Percentiles rank a stretch among this genome's conserved stretches.
phyloP scores from a whole-genome alignment of 2,113 vertebrate species.

The Sinocyclocheilus rhinocerous region DNA sequence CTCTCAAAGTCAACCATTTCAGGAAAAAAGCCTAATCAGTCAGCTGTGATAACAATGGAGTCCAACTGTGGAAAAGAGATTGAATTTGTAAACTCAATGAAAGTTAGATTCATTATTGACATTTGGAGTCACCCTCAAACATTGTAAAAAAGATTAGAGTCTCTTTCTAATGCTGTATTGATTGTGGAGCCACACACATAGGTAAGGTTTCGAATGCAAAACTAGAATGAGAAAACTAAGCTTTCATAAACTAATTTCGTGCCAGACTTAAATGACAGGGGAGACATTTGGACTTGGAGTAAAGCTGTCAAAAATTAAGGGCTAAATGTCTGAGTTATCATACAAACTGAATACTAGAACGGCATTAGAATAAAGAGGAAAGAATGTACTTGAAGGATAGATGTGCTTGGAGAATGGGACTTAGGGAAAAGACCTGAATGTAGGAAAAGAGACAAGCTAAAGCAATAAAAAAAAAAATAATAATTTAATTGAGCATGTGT shows the following conservation, averaged over 20 bases:
- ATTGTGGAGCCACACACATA: not conserved
- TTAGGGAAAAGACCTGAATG: not conserved
- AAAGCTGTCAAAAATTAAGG: not conserved
- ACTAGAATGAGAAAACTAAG: not conserved
- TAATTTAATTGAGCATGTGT: too few relatives aligned
- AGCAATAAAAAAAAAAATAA: not conserved
- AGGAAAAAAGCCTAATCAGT: slow-evolving; percentile 32
- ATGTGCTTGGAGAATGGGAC: not conserved
- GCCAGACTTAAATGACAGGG: not conserved
- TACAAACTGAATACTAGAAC: not conserved
- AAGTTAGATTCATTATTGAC: slow-evolving; percentile 36
- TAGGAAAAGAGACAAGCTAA: not conserved
- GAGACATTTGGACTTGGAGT: not conserved
- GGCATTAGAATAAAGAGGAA: not conserved
- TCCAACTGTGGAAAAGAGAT: not conserved
- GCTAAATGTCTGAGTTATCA: not conserved
- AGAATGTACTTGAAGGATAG: not conserved
- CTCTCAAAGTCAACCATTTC: not conserved
- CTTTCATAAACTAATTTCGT: not conserved
- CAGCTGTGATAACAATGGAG: slow-evolving; percentile 19
- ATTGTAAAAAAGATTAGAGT: slow-evolving; percentile 31
- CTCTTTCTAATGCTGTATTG: slow-evolving; percentile 35
- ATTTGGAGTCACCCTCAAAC: slow-evolving; percentile 11
- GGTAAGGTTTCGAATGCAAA: slow-evolving; percentile 15
- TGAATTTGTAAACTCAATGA: slow-evolving; percentile 32